phyloP scores from a whole-genome alignment of 2,888 invertebrate genomes.

The Parasteatoda lunata region DNA sequence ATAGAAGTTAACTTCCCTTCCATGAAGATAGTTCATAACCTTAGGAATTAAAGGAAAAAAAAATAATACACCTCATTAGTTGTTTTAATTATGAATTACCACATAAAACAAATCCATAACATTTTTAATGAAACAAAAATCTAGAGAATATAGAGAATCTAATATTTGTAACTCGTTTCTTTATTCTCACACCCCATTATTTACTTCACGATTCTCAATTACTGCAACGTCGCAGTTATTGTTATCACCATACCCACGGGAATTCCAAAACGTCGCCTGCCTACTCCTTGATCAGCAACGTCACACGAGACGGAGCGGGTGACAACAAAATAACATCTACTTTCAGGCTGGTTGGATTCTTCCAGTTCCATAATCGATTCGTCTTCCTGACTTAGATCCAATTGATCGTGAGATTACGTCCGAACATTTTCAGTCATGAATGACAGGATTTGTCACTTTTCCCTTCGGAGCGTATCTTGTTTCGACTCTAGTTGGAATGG shows the following conservation, averaged over 20 bases:
- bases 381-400: constrained; percentile 5
- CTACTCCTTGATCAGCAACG: neutral
- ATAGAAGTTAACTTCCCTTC: no score
- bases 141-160: no score
- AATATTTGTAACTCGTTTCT: no score
- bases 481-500: neutral
- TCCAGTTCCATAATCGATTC: constrained; percentile 17
- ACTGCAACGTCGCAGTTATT: no score
- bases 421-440: constrained; percentile 6
- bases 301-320: neutral
- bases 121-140: no score
- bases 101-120: no score
- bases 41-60: no score
- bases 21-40: no score
- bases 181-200: no score
- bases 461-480: neutral
- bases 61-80: no score
- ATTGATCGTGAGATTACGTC: constrained; percentile 45
- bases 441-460: constrained; percentile 15
- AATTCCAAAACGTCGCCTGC: neutral
- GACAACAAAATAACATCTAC: constrained; percentile 27
- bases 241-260: neutral
- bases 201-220: no score
- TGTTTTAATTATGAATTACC: no score
- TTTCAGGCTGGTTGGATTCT: constrained; percentile 8